Base-by-base conservation (phyloP, 2,797 vertebrate genomes). In the Sciurus vulgaris region DNA sequence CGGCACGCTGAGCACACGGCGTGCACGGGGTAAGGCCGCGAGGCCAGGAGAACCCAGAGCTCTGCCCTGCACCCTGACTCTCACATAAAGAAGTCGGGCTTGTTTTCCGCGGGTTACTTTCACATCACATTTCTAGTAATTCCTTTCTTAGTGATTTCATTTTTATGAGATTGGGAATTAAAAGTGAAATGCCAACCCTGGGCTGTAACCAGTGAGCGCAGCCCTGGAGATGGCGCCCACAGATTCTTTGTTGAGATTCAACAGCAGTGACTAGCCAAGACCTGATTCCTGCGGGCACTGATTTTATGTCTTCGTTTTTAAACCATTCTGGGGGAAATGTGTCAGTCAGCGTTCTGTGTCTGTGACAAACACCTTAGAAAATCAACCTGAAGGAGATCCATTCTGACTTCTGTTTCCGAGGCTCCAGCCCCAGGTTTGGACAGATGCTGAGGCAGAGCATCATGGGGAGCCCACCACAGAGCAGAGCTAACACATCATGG, bases 231-330 rank as follows among this genome's bases (percentile, higher is more conserved):
- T 1, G 7, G 41, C 7, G 4, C 41, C 15, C n/a, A 0, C 1
- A 24, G 2, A 7, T 1, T 20, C 44, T 2, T 8, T 38, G 5
- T 38, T 14, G 7, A 20, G 47, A 1, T 1, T 10, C 0, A 1
- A 8, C 9, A 41, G 24, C 28, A 10, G 2, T 1, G 4, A 5
- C 26, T 3, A 63, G 56, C 13, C 22, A 10, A 38, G 79, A 11
- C 30, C n/a, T 3, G 0, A 20, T 7, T 65, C 79, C 17, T 3
- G 1, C 54, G 5, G 2, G 17, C 35, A 24, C 12, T 26, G 18
- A 38, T 38, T 85, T 47, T 18, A 4, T 2, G 13, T 14, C n/a
- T 77, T 61, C 5, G 26, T 61, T 84, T 85, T n/a, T 13, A 77
- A 65, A 59, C 51, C 51, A 13, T 28, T 78, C 41, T 72, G 1